phyloP scores from a whole-genome alignment of 2,113 vertebrate genomes.

The Taxidea taxus region DNA sequence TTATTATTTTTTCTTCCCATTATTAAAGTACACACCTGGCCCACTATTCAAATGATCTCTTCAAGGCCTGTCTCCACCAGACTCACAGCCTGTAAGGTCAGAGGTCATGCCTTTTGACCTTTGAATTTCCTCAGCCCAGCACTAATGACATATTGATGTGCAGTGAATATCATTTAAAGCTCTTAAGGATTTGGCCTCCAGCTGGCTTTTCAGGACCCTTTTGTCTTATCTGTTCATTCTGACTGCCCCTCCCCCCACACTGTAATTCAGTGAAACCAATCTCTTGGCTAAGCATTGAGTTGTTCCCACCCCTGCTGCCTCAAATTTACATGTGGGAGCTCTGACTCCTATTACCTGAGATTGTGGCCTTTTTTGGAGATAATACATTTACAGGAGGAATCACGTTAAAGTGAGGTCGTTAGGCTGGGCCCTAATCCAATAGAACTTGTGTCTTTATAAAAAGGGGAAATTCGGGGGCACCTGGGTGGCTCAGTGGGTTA shows the following conservation, averaged over 20 bases:
- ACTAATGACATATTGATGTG: not conserved
- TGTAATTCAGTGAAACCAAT: not conserved
- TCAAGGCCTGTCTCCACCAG: not conserved
- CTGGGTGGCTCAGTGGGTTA: too few species aligned
- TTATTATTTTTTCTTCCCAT: not conserved
- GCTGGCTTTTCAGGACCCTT: not conserved
- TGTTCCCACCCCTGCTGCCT: fast-evolving
- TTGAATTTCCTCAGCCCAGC: not conserved
- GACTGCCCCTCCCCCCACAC: not conserved
- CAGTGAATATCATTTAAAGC: not conserved
- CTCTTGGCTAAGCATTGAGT: not conserved
- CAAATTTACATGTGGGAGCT: not conserved
- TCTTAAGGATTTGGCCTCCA: not conserved
- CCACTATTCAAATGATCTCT: too few species aligned
- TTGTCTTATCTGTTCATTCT: not conserved
- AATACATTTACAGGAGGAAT: not conserved
- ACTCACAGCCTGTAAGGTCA: fast-evolving
- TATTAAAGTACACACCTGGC: not conserved
- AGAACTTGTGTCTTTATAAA: not conserved
- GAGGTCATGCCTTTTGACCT: not conserved
- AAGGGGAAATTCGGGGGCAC: not conserved
- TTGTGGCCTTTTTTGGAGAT: not conserved
- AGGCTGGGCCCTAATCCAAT: not conserved
- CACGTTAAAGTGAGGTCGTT: not conserved
- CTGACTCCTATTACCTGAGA: not conserved